Percentiles rank a stretch among this genome's conserved stretches.
Evolutionary conservation across 2,797 vertebrate genomes (phyloP).

Genomic region (Netta rufina): DNA sequence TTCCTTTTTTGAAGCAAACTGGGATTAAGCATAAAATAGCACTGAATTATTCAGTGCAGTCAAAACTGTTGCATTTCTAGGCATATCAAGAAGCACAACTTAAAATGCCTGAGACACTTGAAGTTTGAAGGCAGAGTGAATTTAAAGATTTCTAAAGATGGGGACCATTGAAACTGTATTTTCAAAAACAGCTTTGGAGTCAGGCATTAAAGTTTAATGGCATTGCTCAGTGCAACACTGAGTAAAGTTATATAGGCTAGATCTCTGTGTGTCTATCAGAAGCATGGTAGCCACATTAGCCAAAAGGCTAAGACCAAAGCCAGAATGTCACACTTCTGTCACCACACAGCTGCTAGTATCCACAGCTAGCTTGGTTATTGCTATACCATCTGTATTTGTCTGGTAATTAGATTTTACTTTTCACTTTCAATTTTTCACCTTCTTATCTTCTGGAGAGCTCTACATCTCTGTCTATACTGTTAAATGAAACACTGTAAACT

Average conservation of each 20-base stretch:
- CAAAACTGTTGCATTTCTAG: not conserved
- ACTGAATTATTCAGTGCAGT: not conserved
- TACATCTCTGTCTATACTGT: not conserved
- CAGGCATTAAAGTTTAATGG: not conserved
- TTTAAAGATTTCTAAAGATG: not conserved
- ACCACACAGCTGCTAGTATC: not conserved
- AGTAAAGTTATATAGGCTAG: not conserved
- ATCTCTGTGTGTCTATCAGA: not conserved
- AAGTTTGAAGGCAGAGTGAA: not conserved
- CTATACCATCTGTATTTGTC: not conserved
- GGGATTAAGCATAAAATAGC: not conserved
- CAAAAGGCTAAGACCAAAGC: not conserved
- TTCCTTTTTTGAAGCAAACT: not conserved
- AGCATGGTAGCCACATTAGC: rapidly evolving
- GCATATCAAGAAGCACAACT: not conserved
- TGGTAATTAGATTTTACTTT: not conserved
- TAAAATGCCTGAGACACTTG: not conserved
- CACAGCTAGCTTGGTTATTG: not conserved
- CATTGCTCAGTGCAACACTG: rapidly evolving
- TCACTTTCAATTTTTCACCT: not conserved
- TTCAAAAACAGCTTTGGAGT: not conserved
- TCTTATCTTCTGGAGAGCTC: not conserved
- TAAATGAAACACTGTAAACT: not conserved
- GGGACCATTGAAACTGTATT: not conserved
- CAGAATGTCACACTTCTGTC: not conserved